Evolutionary conservation across 2,113 vertebrate genomes (phyloP).

Genomic region (Tringa solitaria): DNA sequence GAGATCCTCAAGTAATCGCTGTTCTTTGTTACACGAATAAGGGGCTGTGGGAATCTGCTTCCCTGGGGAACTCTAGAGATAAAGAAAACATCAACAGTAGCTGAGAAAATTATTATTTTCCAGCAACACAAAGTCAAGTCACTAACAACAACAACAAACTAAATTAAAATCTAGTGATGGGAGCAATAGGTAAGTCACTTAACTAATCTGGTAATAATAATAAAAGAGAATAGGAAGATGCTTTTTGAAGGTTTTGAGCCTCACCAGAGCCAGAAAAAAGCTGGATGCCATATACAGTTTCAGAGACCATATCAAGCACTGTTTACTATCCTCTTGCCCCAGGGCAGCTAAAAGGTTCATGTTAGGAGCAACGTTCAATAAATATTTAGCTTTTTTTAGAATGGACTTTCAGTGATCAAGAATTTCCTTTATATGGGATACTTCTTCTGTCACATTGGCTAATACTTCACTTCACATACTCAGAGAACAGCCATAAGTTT

Average conservation of each 20-base stretch:
- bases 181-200: not conserved
- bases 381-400: constrained; percentile 15
- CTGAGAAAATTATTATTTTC: not conserved
- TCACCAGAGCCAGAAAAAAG: not conserved
- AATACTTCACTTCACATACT: not conserved
- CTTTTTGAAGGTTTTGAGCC: not conserved
- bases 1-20: not conserved
- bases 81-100: not conserved
- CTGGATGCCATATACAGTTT: not conserved
- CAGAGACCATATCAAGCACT: not conserved
- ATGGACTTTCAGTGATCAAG: not conserved
- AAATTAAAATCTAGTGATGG: not conserved
- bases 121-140: not conserved
- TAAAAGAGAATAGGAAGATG: not conserved
- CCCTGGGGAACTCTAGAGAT: not conserved
- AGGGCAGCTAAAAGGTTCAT: not conserved
- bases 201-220: not conserved
- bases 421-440: constrained; percentile 27
- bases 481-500: not conserved
- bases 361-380: not conserved
- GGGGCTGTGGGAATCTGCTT: not conserved
- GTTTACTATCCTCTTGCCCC: not conserved
- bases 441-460: not conserved
- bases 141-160: not conserved
- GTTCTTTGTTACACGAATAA: not conserved